Percentiles rank a stretch among this genome's conserved stretches.
Evolutionary conservation across 1,140 invertebrate species (phyloP).

Genomic region (Tetranychus cinnabarinus): DNA sequence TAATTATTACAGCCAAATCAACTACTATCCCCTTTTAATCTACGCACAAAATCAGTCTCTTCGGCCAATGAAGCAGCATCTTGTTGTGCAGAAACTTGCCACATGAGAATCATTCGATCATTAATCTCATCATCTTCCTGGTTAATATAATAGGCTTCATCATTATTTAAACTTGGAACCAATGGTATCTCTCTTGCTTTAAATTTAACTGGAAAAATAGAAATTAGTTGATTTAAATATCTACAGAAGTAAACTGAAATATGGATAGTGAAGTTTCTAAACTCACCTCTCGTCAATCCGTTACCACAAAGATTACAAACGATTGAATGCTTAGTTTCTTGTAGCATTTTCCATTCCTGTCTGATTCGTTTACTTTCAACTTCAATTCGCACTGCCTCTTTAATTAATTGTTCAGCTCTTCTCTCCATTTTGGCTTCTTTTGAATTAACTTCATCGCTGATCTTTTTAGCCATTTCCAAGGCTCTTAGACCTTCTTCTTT

Average conservation of each 20-base stretch:
- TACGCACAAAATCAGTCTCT: constrained; percentile 8
- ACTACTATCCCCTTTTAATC: background rate
- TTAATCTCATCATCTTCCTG: background rate
- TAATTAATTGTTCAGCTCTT: background rate
- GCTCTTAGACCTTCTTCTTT: background rate
- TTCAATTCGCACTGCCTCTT: background rate
- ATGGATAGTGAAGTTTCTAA: background rate
- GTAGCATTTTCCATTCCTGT: constrained; percentile 4
- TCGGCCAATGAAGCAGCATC: constrained; percentile 4
- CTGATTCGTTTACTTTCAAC: background rate
- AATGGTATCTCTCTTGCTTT: background rate
- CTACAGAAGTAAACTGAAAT: background rate
- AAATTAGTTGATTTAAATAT: background rate
- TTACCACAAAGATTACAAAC: constrained; percentile 5
- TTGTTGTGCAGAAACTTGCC: constrained; percentile 6
- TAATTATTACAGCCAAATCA: background rate
- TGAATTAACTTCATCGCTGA: constrained; percentile 1
- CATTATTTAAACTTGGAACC: background rate
- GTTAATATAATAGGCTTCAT: background rate
- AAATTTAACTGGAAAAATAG: background rate
- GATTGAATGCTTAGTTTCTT: background rate
- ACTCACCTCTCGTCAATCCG: constrained; percentile 1
- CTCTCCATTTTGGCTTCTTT: background rate
- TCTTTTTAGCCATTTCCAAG: background rate
- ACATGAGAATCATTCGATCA: constrained; percentile 4